Evolutionary conservation across 2,113 vertebrate genomes (phyloP), one percentile per base, ranked within the genome.

Genomic region (Toxostoma redivivum): DNA sequence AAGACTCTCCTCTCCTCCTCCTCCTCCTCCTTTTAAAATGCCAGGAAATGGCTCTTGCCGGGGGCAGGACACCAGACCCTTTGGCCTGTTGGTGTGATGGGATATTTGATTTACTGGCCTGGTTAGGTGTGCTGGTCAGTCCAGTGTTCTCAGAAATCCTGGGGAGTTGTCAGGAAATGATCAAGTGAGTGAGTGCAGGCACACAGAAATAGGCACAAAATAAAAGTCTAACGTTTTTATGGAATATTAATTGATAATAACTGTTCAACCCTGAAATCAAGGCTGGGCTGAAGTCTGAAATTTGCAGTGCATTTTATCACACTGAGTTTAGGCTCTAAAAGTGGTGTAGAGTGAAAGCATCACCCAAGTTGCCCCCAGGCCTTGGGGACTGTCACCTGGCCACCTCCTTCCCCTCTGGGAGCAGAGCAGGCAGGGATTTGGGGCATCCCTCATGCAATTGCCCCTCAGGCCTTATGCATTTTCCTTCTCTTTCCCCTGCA

Each of bases 21-120:
- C 47, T 88, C 77, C 48, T 81, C 62, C 45, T 81, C 45, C 61
- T 67, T 47, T 69, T 54, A n/a, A 84, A 82, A 81, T 6, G 66
- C 65, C 86, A 86, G 90, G 92, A 92, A 97, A 76, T 88, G 61
- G 64, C 48, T 72, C 3, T 38, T 62, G 73, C 73, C 0, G 6
- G 51, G 78, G 88, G 54, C 85, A 83, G 86, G 51, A 48, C 82
- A 54, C 9, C 74, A 58, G 65, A 31, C 38, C 54, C 56, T 60
- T 50, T 81, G 82, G 82, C 62, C 48, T 82, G 54, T 2, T 58
- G 84, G 33, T 84, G 69, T 72, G 94, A 31, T 58, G 67, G 62
- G 76, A 5, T 58, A 31, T 12, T 54, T 69, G 81, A 69, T 77
- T 54, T 85, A 17, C n/a, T 50, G 57, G 71, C 81, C 66, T 25